Evolutionary conservation across 2,797 vertebrate species (phyloP).

Genomic region (Tenualosa thibaudeaui): DNA sequence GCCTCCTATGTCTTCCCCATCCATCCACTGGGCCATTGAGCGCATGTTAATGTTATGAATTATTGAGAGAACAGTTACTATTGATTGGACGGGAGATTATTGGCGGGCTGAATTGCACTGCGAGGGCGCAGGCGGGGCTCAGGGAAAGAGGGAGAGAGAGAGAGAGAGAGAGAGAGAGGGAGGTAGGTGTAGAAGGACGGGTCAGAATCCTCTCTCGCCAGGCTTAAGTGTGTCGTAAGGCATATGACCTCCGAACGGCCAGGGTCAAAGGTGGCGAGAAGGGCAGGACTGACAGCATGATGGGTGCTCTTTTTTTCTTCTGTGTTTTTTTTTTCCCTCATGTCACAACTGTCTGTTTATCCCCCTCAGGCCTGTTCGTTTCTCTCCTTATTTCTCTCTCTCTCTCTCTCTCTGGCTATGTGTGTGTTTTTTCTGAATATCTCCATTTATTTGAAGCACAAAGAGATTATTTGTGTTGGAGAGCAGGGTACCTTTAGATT

Average conservation of each 20-base stretch:
- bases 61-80: constrained; percentile 85
- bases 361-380: background rate
- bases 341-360: background rate
- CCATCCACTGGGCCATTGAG: constrained; percentile 79
- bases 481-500: constrained; percentile 54
- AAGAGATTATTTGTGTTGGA: constrained; percentile 64
- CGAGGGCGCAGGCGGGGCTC: constrained; percentile 38
- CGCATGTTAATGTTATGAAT: constrained; percentile 88
- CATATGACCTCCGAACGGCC: constrained; percentile 65
- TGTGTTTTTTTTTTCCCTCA: background rate
- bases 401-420: background rate
- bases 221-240: constrained; percentile 74
- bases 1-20: constrained; percentile 81
- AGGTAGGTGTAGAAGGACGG: constrained; percentile 58
- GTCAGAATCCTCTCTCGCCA: constrained; percentile 69
- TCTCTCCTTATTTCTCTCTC: background rate
- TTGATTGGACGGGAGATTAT: constrained; percentile 80
- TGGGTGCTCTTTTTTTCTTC: constrained; percentile 37
- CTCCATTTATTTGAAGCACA: constrained; percentile 59
- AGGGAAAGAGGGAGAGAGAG: constrained; percentile 34
- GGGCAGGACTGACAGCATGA: constrained; percentile 61
- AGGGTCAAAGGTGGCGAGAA: constrained; percentile 70
- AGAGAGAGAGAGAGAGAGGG: constrained; percentile 26
- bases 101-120: constrained; percentile 65
- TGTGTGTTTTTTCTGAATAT: constrained; percentile 27